Conservation (phyloP, 2,888 invertebrate species). For the Hesperia comma region DNA sequence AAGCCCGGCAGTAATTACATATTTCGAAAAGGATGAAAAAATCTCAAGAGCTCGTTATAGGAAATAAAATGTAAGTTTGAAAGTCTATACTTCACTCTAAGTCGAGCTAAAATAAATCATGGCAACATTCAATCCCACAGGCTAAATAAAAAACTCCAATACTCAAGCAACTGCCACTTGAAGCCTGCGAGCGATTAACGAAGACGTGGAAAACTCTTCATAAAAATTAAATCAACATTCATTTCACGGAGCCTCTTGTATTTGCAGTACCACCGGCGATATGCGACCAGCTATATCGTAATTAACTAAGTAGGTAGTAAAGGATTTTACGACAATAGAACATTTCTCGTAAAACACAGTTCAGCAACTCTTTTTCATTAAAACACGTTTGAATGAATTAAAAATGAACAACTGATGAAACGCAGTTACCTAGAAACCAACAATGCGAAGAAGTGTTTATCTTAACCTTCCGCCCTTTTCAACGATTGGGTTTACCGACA, state of each 20-base stretch:
- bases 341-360: too few relatives aligned
- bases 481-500: too few relatives aligned
- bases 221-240: conserved; percentile 24
- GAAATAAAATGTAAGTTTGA: background rate
- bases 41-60: background rate
- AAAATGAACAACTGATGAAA: too few relatives aligned
- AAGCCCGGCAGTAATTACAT: too few relatives aligned
- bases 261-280: background rate
- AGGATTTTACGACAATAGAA: too few relatives aligned
- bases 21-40: background rate
- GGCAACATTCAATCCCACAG: conserved; percentile 16
- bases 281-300: too few relatives aligned
- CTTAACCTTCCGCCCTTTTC: too few relatives aligned
- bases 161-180: conserved; percentile 26
- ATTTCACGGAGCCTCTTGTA: background rate
- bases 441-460: too few relatives aligned
- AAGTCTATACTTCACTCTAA: background rate
- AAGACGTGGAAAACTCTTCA: conserved; percentile 8
- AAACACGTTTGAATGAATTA: too few relatives aligned
- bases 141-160: conserved; percentile 27
- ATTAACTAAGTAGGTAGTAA: too few relatives aligned
- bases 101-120: background rate
- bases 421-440: too few relatives aligned
- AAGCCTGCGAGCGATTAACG: conserved; percentile 17
- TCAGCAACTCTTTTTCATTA: too few relatives aligned